phyloP scores from a whole-genome alignment of 1,140 invertebrate genomes.

The Neotoxoptera formosana region DNA sequence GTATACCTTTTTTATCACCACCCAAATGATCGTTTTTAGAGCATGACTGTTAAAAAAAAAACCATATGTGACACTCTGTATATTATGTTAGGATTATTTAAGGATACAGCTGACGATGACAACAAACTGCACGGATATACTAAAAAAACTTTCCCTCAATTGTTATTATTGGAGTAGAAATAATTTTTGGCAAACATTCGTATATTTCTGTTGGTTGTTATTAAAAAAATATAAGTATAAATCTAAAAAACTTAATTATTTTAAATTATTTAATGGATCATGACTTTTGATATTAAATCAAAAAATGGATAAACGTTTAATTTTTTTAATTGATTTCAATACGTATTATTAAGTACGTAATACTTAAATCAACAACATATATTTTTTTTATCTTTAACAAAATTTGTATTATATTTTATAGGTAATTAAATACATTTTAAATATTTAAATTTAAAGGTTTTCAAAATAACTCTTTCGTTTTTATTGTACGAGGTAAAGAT shows the following conservation, averaged over 20 bases:
- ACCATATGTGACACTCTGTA: neutral
- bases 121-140: neutral
- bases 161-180: conserved; percentile 13
- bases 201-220: neutral
- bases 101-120: neutral
- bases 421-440: neutral
- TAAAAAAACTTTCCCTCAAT: neutral
- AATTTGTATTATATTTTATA: neutral
- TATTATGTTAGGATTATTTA: neutral
- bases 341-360: neutral
- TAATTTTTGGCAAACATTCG: conserved; percentile 11
- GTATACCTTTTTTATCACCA: neutral
- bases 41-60: conserved; percentile 10
- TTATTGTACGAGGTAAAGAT: neutral
- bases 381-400: neutral
- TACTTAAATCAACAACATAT: neutral
- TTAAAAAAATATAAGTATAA: neutral
- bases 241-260: too few relatives aligned
- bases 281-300: too few relatives aligned
- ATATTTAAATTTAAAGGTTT: neutral
- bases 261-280: too few relatives aligned
- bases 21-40: conserved; percentile 20
- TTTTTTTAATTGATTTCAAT: neutral
- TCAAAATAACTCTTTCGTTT: neutral
- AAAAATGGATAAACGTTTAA: neutral